Base-by-base conservation (phyloP, 1,140 invertebrate species). In the Oscheius sp. region DNA sequence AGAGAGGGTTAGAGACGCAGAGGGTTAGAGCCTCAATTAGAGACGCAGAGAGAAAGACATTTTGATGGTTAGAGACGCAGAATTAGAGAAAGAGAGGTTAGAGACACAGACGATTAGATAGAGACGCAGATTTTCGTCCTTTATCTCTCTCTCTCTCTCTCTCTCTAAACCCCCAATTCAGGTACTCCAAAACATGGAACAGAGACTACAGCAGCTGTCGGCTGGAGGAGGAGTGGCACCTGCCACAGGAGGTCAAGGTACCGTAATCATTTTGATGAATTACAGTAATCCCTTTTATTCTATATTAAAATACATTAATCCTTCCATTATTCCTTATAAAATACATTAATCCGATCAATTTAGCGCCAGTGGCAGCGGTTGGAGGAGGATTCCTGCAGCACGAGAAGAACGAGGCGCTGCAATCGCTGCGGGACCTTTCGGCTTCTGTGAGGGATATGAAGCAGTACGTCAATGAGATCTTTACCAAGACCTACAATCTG, bases 401-500 rank as follows among this genome's bases (percentile, higher is more conserved):
- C 32, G 82, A 83, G 52, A 83, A 83, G 72, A 83, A 79, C 31
- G 82, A 83, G 73, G 68, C 83, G 18, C 75, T 83, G 13, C 78
- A 83, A 65, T 52, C 64, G 26, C 36, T 83, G 20, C 81, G 82
- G 18, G 82, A 83, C 49, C 32, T 84, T 18, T 78, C 74, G 29
- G 26, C 78, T 3, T 75, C 74, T 2, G 26, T 83, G 20, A 64
- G 82, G 15, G 82, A 83, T 64, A 84, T 83, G 82, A 84, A 83
- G 32, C 78, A 77, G 29, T 83, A 83, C 55, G 82, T 83, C 13
- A 83, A 82, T 74, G 82, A 83, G 61, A 83, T 84, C n/a, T 83
- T 76, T 74, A 83, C 82, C 2, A 82, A 82, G 13, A 78, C 82
- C 10, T 83, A 83, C 52, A 83, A 83, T 55, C 69, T 83, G 34